Conservation (phyloP, 2,888 invertebrate genomes). For the Dryobotodes eremita region DNA sequence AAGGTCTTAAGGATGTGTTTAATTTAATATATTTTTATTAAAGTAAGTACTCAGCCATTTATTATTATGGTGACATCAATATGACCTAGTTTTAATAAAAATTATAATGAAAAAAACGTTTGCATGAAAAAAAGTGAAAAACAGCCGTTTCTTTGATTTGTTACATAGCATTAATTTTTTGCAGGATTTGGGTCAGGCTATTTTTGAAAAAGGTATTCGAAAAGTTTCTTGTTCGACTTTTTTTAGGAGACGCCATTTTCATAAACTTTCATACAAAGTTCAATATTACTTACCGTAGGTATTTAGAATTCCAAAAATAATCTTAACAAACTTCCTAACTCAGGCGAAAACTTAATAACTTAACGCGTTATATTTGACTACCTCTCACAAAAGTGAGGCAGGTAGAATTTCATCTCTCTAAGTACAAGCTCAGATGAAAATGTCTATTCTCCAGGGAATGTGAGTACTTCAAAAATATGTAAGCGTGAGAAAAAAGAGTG, state of each 20-base stretch:
- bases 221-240: too few relatives aligned
- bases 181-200: neutral
- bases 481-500: neutral
- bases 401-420: slow-evolving; percentile 31
- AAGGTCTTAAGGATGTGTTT: too few relatives aligned
- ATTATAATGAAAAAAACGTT: too few relatives aligned
- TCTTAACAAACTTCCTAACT: neutral
- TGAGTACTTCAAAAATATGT: slow-evolving; percentile 5
- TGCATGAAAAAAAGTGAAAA: neutral
- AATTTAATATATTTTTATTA: too few relatives aligned
- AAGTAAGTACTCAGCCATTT: too few relatives aligned
- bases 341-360: slow-evolving; percentile 22
- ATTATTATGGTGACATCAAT: too few relatives aligned
- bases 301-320: neutral
- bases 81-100: too few relatives aligned
- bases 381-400: slow-evolving; percentile 11
- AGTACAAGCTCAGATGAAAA: slow-evolving; percentile 26
- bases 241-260: too few relatives aligned
- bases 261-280: too few relatives aligned
- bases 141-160: neutral
- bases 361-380: slow-evolving; percentile 25
- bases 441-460: slow-evolving; percentile 13
- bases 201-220: neutral
- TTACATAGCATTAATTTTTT: neutral
- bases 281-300: too few relatives aligned